Percentiles rank a stretch among this genome's conserved stretches.
These are phyloP conservation scores for Pseudobourletiella spinata DNA, from an alignment of 1,140 invertebrate genomes.

Conservation along the genomic window DNA sequence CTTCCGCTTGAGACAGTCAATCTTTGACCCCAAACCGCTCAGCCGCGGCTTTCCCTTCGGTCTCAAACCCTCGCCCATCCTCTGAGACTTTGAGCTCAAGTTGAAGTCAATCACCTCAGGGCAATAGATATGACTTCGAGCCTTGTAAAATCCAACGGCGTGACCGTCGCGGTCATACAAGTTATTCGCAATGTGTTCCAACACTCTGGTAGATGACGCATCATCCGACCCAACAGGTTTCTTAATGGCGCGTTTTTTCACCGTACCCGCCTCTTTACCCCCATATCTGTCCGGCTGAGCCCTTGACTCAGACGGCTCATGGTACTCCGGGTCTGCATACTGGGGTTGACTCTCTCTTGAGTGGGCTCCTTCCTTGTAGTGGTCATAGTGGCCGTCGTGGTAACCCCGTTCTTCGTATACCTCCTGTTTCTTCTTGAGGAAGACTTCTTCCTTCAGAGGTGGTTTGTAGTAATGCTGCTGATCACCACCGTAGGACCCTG, in stretches of 20 bases:
- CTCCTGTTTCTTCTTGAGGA: slow-evolving; percentile 27
- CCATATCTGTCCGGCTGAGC: neutral
- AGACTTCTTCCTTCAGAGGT: slow-evolving; percentile 25
- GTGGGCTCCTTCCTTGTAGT: slow-evolving; percentile 1
- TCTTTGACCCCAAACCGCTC: slow-evolving; percentile 22
- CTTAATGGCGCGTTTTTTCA: neutral
- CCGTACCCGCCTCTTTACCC: neutral
- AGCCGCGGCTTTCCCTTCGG: slow-evolving; percentile 22
- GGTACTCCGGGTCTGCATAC: neutral
- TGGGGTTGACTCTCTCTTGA: no score
- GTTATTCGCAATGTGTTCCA: slow-evolving; percentile 18
- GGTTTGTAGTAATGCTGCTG: slow-evolving; percentile 3
- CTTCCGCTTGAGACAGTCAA: slow-evolving; percentile 29
- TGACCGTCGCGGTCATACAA: slow-evolving; percentile 25
- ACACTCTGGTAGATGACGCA: slow-evolving; percentile 22
- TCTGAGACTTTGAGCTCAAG: slow-evolving; percentile 21
- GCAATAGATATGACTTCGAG: slow-evolving; percentile 27
- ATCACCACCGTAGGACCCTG: neutral
- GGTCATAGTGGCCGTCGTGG: slow-evolving; percentile 22
- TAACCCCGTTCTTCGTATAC: slow-evolving; percentile 34
- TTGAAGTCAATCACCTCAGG: slow-evolving; percentile 32
- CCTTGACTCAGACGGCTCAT: no score
- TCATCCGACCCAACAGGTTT: slow-evolving; percentile 9
- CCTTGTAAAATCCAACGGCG: slow-evolving; percentile 25
- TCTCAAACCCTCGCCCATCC: slow-evolving; percentile 24